Percentiles rank a stretch among this genome's conserved stretches.
These are phyloP conservation scores for Scylla paramamosain DNA, from an alignment of 1,140 invertebrate genomes.

Conservation along the genomic window DNA sequence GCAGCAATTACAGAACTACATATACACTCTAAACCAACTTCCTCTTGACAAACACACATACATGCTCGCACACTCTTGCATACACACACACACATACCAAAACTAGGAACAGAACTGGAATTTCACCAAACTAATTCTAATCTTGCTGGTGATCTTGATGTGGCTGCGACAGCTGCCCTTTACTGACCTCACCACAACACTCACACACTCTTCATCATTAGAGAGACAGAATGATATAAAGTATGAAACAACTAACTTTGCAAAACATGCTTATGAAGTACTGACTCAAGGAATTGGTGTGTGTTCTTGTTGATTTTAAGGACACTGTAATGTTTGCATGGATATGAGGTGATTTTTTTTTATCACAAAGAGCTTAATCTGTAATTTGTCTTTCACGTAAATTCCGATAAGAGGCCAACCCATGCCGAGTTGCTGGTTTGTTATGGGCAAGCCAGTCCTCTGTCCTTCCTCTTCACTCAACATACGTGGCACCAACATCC, in stretches of 20 bases:
- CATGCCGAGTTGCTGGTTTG: background rate
- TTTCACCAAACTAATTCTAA: background rate
- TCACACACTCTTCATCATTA: constrained; percentile 31
- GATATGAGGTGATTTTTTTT: background rate
- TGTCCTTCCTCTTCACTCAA: constrained; percentile 50
- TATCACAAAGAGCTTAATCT: constrained; percentile 53
- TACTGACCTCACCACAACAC: background rate
- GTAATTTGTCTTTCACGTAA: constrained; percentile 42
- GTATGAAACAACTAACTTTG: background rate
- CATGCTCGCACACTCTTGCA: background rate
- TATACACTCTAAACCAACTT: background rate
- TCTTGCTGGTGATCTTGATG: background rate
- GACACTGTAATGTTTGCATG: background rate
- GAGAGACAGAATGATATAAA: constrained; percentile 44
- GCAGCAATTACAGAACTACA: background rate
- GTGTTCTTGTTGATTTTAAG: constrained; percentile 24
- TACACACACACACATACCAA: constrained; percentile 28
- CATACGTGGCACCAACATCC: constrained; percentile 70
- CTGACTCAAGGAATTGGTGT: constrained; percentile 32
- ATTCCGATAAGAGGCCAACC: background rate
- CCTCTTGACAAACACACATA: background rate
- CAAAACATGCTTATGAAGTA: constrained; percentile 32
- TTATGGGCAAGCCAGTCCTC: background rate
- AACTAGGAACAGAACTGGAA: constrained; percentile 50
- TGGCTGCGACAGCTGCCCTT: background rate